A percentile compares a stretch with the other conserved stretches of the same genome.
phyloP scores from a whole-genome alignment of 2,797 vertebrate species.

The Sylvia borin region DNA sequence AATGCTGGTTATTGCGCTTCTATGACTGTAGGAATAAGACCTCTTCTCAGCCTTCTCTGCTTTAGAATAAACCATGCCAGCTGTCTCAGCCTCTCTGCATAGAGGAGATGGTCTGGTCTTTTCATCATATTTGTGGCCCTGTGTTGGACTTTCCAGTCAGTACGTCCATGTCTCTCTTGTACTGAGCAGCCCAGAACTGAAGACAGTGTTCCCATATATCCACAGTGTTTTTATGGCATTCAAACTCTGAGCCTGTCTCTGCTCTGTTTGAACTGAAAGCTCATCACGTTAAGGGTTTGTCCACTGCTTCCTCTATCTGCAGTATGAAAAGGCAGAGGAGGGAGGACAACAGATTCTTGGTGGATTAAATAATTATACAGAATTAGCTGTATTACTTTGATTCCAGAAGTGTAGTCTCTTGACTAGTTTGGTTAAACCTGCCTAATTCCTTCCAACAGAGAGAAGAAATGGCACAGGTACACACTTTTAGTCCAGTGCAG shows the following conservation, averaged over 20 bases:
- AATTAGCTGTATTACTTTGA: background rate
- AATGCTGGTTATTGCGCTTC: background rate
- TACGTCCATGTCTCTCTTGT: background rate
- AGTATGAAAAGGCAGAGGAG: background rate
- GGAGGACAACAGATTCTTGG: background rate
- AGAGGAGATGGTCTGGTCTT: background rate
- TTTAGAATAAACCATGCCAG: background rate
- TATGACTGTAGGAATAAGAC: background rate
- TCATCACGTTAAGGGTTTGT: background rate
- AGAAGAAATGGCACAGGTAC: background rate
- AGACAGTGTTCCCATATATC: background rate
- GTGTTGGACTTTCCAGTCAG: background rate
- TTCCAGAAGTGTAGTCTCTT: background rate
- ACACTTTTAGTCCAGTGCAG: background rate
- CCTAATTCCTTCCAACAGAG: background rate
- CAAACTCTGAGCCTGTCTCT: background rate
- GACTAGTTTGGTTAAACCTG: background rate
- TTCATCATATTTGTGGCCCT: background rate
- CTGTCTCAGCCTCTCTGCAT: background rate
- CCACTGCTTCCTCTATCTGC: background rate
- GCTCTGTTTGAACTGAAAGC: background rate
- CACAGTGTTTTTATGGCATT: background rate
- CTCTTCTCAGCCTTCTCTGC: background rate
- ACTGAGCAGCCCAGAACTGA: background rate
- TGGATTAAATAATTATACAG: background rate